phyloP scores from a whole-genome alignment of 1,140 invertebrate genomes.

The Calephelis virginiensis region DNA sequence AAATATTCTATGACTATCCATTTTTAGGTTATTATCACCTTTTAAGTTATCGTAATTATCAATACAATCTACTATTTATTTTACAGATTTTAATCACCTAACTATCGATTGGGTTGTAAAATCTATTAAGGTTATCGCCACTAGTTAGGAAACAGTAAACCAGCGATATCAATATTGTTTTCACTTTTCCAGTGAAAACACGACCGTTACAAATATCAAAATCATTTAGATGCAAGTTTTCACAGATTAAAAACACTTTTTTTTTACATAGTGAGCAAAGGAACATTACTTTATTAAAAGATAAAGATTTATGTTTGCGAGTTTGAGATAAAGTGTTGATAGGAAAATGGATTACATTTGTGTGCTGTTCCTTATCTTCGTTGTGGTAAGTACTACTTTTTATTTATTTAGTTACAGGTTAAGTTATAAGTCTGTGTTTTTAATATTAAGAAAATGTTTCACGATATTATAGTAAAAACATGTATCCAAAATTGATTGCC shows the following conservation, averaged over 20 bases:
- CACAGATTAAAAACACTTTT: slow-evolving; percentile 18
- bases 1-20: too few species aligned
- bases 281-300: slow-evolving; percentile 55
- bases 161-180: slow-evolving; percentile 29
- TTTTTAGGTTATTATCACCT: too few species aligned
- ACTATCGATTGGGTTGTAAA: slow-evolving; percentile 29
- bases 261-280: slow-evolving; percentile 24
- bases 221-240: slow-evolving; percentile 21
- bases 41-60: neutral
- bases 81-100: slow-evolving; percentile 4
- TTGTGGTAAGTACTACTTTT: slow-evolving; percentile 44
- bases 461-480: too few species aligned
- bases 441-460: too few species aligned
- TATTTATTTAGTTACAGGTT: neutral
- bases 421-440: neutral
- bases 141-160: slow-evolving; percentile 33
- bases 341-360: slow-evolving; percentile 45
- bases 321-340: slow-evolving; percentile 34
- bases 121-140: slow-evolving; percentile 34
- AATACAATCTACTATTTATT: neutral
- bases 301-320: slow-evolving; percentile 52
- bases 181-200: slow-evolving; percentile 20
- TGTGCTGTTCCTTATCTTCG: slow-evolving; percentile 32
- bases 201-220: neutral
- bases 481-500: too few species aligned